Percentiles rank a stretch among this genome's conserved stretches.
These are phyloP conservation scores for Thinocorus orbignyianus DNA, from an alignment of 2,113 vertebrate genomes.

Conservation along the genomic window DNA sequence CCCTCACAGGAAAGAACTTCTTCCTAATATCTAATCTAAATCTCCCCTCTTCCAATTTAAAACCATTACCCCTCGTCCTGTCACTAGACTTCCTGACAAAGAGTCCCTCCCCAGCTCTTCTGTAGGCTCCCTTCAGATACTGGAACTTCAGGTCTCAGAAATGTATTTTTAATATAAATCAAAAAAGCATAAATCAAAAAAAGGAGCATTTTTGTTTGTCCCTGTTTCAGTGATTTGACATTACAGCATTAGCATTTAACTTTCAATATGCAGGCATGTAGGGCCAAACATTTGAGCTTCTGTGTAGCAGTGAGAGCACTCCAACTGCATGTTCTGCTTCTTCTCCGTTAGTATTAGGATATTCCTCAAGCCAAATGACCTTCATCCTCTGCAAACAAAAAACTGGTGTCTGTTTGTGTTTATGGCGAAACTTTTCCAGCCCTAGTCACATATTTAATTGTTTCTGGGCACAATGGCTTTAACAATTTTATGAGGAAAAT, in stretches of 20 bases:
- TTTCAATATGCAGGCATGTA: neutral
- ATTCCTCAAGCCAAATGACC: neutral
- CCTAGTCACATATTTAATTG: conserved; percentile 32
- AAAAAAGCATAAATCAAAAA: neutral
- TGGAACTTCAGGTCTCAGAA: neutral
- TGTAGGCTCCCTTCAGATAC: no score
- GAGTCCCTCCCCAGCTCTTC: no score
- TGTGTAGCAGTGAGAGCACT: neutral
- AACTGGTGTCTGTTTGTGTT: conserved; percentile 7
- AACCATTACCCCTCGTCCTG: no score
- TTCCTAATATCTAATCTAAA: no score
- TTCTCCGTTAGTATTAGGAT: neutral
- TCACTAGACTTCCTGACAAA: no score
- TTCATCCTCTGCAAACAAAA: neutral
- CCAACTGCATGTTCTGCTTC: neutral
- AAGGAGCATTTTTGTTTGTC: neutral
- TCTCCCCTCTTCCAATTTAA: no score
- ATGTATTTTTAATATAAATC: neutral
- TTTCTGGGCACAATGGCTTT: conserved; percentile 56
- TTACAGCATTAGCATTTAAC: neutral
- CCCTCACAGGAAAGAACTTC: no score
- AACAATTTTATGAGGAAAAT: conserved; percentile 12
- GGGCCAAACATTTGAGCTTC: neutral
- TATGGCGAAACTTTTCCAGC: conserved; percentile 30
- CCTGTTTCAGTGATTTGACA: no score